Conservation (phyloP, 2,888 invertebrate species). For the Drosophila kokeensis region DNA sequence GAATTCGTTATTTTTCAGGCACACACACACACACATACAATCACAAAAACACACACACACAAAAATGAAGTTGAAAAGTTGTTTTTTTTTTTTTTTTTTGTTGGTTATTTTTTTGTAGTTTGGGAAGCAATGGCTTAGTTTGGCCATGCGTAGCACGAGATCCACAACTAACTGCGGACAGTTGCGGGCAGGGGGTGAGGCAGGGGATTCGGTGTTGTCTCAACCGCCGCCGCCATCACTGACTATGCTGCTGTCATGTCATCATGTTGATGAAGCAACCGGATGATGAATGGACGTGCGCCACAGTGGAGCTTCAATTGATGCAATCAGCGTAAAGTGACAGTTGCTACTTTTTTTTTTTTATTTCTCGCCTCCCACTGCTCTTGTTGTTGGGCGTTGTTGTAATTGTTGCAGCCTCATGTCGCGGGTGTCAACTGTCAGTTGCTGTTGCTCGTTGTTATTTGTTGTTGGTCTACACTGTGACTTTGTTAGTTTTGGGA, state of each 20-base stretch:
- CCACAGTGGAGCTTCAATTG: constrained; percentile 81
- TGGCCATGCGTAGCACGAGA: constrained; percentile 65
- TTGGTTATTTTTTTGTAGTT: constrained; percentile 37
- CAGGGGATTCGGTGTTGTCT: constrained; percentile 46
- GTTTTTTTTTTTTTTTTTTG: constrained; percentile 23
- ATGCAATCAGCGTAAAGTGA: constrained; percentile 81
- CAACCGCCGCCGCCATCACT: constrained; percentile 45
- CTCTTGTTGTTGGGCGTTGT: constrained; percentile 16
- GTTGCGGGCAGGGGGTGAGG: constrained; percentile 1
- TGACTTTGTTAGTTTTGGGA: constrained; percentile 27
- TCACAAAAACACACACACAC: constrained; percentile 28
- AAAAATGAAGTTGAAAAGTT: constrained; percentile 78
- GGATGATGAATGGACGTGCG: constrained; percentile 81
- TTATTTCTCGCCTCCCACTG: constrained; percentile 11
- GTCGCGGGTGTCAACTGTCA: constrained; percentile 57
- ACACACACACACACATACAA: constrained; percentile 23
- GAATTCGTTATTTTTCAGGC: constrained; percentile 76
- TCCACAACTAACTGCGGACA: constrained; percentile 49
- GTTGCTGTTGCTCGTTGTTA: constrained; percentile 33
- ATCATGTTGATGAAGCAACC: constrained; percentile 81
- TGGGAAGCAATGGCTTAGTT: constrained; percentile 67
- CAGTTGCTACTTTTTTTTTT: constrained; percentile 54
- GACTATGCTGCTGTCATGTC: constrained; percentile 67
- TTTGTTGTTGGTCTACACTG: constrained; percentile 12
- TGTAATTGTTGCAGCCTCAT: constrained; percentile 51